phyloP scores from a whole-genome alignment of 2,113 vertebrate species.

The Todiramphus chloris region DNA sequence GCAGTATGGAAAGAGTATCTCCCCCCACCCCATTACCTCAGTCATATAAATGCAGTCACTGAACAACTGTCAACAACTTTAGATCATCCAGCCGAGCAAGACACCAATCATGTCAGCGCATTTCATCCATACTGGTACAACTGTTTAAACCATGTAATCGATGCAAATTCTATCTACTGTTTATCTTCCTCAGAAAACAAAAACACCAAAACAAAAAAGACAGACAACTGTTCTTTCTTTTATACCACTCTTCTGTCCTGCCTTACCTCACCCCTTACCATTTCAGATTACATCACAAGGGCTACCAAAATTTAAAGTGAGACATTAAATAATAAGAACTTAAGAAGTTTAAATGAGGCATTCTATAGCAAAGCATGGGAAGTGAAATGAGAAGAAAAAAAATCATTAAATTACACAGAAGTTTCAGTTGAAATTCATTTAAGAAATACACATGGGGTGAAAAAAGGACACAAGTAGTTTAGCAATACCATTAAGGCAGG shows the following conservation, averaged over 20 bases:
- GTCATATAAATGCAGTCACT: background rate
- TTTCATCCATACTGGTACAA: background rate
- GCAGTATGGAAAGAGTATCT: background rate
- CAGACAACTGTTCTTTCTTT: background rate
- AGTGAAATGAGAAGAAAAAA: background rate
- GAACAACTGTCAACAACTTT: background rate
- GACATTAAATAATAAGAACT: background rate
- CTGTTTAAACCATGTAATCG: background rate
- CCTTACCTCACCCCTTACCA: background rate
- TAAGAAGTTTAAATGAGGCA: background rate
- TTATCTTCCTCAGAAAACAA: background rate
- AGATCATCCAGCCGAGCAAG: background rate
- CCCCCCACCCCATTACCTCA: background rate
- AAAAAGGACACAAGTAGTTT: background rate
- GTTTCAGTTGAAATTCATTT: background rate
- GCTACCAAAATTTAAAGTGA: background rate
- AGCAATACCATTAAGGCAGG: background rate
- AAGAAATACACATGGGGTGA: background rate
- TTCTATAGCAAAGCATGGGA: background rate
- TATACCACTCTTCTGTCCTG: background rate
- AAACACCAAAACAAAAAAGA: background rate
- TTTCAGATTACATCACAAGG: background rate
- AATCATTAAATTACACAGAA: background rate
- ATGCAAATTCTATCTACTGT: background rate
- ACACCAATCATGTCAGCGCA: rapidly evolving